Evolutionary conservation across 2,797 vertebrate genomes (phyloP), one percentile per base, ranked within the genome.

Genomic region (Gymnopithys bicolor): DNA sequence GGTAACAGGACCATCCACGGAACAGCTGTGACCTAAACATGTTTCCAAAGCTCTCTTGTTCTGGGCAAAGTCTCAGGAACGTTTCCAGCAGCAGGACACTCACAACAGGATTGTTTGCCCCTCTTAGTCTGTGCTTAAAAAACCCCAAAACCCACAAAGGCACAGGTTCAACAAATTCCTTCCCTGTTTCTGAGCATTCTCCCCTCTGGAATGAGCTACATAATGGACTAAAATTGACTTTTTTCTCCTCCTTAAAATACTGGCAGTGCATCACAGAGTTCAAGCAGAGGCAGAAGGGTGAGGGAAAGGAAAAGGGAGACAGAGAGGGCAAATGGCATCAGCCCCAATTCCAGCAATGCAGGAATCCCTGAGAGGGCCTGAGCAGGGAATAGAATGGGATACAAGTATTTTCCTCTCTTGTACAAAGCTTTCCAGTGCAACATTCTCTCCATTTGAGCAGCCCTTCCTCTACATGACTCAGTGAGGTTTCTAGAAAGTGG

Each of bases 211-310:
- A 79, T 4, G 5, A 90, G 80, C 73, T 49, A 52, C 59, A 62
- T 48, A 52, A 84, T 21, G 19, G 52, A 62, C 25, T 76, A 35
- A 24, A 79, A 84, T 39, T 0, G 3, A 69, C 83, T 53, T 73
- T 56, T 87, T 41, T 7, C 39, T 48, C 41, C 53, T 84, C 69
- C 43, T 73, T 43, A 66, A 73, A 93, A 87, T 48, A 79, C 78
- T 84, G 90, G 48, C 84, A 90, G 81, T 63, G 51, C 63, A 93
- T 90, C 89, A 73, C 67, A 79, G 87, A 43, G 75, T 25, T 56
- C 25, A 12, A 63, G 51, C 43, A 67, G 74, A 69, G 60, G 56
- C 41, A 83, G 73, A 62, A 85, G 45, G 28, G 33, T 7, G 48
- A 90, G 43, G 77, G 71, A 49, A 76, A 70, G 63, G 52, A 77